Conservation (phyloP, 2,113 vertebrate genomes). For the Ranitomeya variabilis region DNA sequence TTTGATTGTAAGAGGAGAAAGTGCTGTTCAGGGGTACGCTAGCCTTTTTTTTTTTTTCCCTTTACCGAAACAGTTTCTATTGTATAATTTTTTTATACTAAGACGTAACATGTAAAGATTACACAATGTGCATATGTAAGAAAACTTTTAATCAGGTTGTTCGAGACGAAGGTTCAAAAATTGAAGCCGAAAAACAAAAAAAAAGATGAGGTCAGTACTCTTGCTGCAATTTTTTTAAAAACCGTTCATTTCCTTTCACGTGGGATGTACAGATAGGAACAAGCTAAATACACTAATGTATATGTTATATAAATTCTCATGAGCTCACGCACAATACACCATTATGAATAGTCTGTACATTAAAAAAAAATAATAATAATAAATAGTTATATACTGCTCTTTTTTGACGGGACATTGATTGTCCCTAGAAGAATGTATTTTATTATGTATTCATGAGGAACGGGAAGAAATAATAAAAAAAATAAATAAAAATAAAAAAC, state of each 20-base stretch:
- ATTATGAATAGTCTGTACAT: conserved; percentile 71
- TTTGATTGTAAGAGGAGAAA: conserved; percentile 52
- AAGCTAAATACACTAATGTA: conserved; percentile 72
- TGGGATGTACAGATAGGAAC: conserved; percentile 60
- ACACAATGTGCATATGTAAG: conserved; percentile 70
- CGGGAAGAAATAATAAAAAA: conserved; percentile 52
- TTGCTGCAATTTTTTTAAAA: conserved; percentile 84
- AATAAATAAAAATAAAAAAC: conserved; percentile 49
- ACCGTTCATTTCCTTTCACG: conserved; percentile 82
- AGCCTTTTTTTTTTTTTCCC: conserved; percentile 40
- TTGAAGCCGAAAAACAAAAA: conserved; percentile 66
- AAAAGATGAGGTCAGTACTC: conserved; percentile 81
- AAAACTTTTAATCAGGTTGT: conserved; percentile 79
- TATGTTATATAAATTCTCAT: conserved; percentile 68
- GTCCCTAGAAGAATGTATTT: conserved; percentile 60
- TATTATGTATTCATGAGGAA: conserved; percentile 57
- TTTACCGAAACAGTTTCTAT: conserved; percentile 53
- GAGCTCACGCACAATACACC: conserved; percentile 68
- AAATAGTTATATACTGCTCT: conserved; percentile 66
- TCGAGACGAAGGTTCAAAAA: conserved; percentile 68
- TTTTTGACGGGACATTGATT: conserved; percentile 62
- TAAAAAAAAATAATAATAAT: conserved; percentile 61
- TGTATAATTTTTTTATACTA: conserved; percentile 57
- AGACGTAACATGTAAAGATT: conserved; percentile 71
- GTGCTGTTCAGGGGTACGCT: conserved; percentile 41